Percentiles rank a stretch among this genome's conserved stretches.
These are phyloP conservation scores for Saxidomus purpurata DNA, from an alignment of 1,140 invertebrate genomes.

Conservation along the genomic window DNA sequence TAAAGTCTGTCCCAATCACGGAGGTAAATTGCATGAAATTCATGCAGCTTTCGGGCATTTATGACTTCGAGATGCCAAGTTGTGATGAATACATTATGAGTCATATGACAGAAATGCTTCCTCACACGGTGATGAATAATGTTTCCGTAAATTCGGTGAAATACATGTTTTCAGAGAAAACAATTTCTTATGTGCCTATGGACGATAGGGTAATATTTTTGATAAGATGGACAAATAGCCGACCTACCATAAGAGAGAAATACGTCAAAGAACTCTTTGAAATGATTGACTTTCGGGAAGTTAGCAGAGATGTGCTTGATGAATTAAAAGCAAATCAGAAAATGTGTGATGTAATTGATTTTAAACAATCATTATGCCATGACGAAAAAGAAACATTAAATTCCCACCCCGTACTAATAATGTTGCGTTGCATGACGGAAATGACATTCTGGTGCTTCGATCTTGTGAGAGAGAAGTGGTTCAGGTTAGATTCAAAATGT, in stretches of 20 bases:
- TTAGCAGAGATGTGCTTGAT: not conserved
- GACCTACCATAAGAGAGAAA: not conserved
- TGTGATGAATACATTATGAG: not conserved
- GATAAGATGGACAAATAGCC: not conserved
- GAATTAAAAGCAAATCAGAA: not conserved
- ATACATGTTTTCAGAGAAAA: not conserved
- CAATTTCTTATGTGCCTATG: not conserved
- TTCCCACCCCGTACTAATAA: not conserved
- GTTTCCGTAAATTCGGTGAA: not conserved
- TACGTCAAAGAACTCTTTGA: not conserved
- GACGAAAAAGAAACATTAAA: not conserved
- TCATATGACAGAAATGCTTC: conserved; percentile 3
- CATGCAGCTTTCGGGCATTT: not conserved
- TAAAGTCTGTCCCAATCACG: not conserved
- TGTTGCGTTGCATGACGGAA: too few relatives aligned
- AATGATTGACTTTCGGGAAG: not conserved
- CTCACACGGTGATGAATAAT: not conserved
- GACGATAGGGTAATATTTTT: not conserved
- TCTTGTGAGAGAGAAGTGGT: not conserved
- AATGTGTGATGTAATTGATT: not conserved
- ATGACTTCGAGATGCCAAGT: not conserved
- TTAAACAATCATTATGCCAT: not conserved
- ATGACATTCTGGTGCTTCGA: not conserved
- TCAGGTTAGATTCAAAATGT: not conserved
- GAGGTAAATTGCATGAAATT: not conserved